Evolutionary conservation across 1,140 invertebrate species (phyloP), one percentile per base, ranked within the genome.

Genomic region (Ceratosolen fusciceps): DNA sequence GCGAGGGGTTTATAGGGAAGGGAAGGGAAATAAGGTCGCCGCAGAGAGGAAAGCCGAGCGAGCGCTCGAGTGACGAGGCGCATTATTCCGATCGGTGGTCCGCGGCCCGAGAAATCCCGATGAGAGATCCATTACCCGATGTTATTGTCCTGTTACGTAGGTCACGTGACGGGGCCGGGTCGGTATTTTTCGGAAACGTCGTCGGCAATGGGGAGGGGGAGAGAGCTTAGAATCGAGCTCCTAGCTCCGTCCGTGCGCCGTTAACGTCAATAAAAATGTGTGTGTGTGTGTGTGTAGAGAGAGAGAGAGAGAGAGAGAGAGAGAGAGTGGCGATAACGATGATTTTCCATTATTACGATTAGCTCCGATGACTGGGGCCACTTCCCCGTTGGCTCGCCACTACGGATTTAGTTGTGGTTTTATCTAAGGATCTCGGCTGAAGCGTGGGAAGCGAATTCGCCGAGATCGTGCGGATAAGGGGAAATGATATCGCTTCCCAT

Each of bases 71-170:
- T 78, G 76, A 78, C 68, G 54, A 78, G 76, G 76, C 68, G 76
- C 76, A 78, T 78, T 78, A 68, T 78, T 78, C 68, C 68, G 76
- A 72, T 78, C 58, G 58, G 47, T 78, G 76, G 24, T 29, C 68
- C 65, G 52, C 7, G 14, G 47, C 26, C 14, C 2, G 19, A 49
- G 76, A 72, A 78, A 78, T 72, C 54, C 67, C 29, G 39, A 3
- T 19, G 43, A 29, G 43, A 29, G n/a, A 70, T 47, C 9, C 70
- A 29, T 52, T 52, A 16, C 3, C 49, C 52, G 26, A 34, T 68
- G 37, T 4, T 52, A 68, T 19, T 16, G 49, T 21, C 9, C 26
- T 60, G 4, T n/a, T 24, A 52, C 24, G 56, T 29, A 24, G 24
- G 67, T 21, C n/a, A 39, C 31, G 67, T 19, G n/a, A 9, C 21